phyloP scores from a whole-genome alignment of 2,888 invertebrate species.

The Apamea sordens region DNA sequence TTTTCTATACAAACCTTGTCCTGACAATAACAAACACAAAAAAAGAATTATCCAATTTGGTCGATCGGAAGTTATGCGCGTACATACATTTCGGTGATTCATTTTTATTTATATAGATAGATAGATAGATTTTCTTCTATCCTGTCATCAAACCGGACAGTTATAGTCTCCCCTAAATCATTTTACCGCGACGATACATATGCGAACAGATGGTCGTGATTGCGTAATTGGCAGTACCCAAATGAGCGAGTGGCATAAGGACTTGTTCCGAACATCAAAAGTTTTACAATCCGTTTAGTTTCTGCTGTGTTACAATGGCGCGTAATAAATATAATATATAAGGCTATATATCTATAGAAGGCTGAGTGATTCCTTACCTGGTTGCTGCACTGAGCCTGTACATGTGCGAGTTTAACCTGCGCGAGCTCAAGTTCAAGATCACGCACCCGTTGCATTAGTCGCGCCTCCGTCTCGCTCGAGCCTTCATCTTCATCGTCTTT shows the following conservation, averaged over 20 bases:
- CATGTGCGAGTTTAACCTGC: slow-evolving; percentile 98
- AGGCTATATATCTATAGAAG: no score
- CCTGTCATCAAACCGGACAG: background rate
- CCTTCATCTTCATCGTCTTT: slow-evolving; percentile 76
- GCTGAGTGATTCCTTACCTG: slow-evolving; percentile 90
- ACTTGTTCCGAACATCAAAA: background rate
- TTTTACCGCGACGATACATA: background rate
- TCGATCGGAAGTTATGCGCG: no score
- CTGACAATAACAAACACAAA: no score
- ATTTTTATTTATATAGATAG: no score
- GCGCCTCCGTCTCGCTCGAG: slow-evolving; percentile 83
- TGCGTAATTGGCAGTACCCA: background rate
- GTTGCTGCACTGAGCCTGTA: slow-evolving; percentile 98
- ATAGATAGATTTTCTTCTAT: no score
- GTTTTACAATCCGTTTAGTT: background rate
- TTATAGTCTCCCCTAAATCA: background rate
- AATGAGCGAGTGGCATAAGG: no score
- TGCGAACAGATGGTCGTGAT: background rate
- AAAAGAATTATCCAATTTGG: no score
- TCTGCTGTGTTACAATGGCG: background rate
- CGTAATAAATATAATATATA: no score
- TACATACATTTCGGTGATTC: no score
- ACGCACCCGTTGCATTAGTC: slow-evolving; percentile 93
- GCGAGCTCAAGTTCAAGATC: slow-evolving; percentile 98
- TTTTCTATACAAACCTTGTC: no score